Evolutionary conservation across 2,113 vertebrate genomes (phyloP).

Genomic region (Tympanuchus pallidicinctus): DNA sequence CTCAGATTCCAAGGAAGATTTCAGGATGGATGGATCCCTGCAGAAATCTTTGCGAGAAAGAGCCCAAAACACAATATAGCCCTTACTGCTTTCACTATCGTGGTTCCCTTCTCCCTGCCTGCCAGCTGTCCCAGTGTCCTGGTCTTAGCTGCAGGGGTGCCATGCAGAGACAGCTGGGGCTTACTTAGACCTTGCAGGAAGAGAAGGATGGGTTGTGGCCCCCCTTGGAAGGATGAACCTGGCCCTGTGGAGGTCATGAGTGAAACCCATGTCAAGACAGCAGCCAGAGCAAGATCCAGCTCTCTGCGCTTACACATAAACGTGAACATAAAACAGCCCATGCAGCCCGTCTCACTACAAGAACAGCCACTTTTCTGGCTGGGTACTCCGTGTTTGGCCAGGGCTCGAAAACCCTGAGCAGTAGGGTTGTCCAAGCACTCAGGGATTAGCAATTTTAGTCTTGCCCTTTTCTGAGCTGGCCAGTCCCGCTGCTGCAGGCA

Average conservation of each 20-base stretch:
- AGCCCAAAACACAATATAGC: rapidly evolving
- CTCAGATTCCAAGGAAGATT: not conserved
- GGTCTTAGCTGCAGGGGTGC: not conserved
- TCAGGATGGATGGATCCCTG: not conserved
- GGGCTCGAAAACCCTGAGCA: not conserved
- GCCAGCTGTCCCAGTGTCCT: not conserved
- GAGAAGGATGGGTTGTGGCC: not conserved
- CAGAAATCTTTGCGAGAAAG: not conserved
- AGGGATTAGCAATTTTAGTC: not conserved
- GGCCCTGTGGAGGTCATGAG: not conserved
- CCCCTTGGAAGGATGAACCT: not conserved
- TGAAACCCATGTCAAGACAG: not conserved
- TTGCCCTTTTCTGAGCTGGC: not conserved
- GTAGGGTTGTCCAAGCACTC: not conserved
- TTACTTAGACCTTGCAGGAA: not conserved
- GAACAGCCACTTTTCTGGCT: not conserved
- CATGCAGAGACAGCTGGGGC: not conserved
- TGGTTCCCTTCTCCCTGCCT: not conserved
- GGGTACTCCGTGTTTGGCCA: rapidly evolving
- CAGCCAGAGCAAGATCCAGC: not conserved
- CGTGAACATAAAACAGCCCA: not conserved
- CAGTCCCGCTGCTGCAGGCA: not conserved
- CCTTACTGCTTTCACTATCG: not conserved
- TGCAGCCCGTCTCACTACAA: not conserved
- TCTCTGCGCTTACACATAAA: rapidly evolving